Base-by-base conservation (phyloP, 2,113 vertebrate species). In the Egretta garzetta region DNA sequence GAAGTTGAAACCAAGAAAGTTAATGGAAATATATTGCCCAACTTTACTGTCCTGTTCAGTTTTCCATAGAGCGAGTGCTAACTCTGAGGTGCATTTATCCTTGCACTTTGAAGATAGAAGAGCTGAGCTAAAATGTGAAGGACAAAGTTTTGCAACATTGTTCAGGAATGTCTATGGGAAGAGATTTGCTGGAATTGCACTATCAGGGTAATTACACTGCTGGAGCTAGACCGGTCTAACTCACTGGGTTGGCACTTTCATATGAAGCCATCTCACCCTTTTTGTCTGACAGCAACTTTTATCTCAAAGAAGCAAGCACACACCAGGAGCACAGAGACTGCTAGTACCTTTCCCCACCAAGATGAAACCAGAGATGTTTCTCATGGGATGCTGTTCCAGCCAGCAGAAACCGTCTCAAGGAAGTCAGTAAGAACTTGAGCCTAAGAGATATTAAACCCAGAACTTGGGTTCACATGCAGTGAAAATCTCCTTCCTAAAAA, bases 81-180 rank as follows among this genome's bases (percentile, higher is more conserved):
- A 35, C 56, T 75, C 9, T 16, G 56, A 63, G 35, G 50, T 37
- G 64, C 56, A 43, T 68, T 85, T 84, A 77, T 67, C 55, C n/a
- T 90, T 49, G 53, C 10, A 18, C 21, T 49, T 49, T 30, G 33
- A 87, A 96, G 47, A 60, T 4, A 75, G 64, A 89, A 74, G 26
- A 80, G n/a, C 50, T 76, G 77, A 94, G 41, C 58, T 90, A 58
- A 86, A 91, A 93, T 8, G 8, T 13, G 66, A 97, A 95, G 60
- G 73, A 92, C 52, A 72, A 86, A 86, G 68, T 85, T 89, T 75
- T 77, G 55, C 64, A 87, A 3, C 0, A 1, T 30, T 58, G 24
- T 85, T 81, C 76, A 92, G 70, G 30, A 39, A 22, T 92, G 56
- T 49, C 49, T 55, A 20, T 1, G 3, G 47, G 19, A 84, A 88